Base-by-base conservation (phyloP, 2,797 vertebrate genomes). In the Urocyon cinereoargenteus region DNA sequence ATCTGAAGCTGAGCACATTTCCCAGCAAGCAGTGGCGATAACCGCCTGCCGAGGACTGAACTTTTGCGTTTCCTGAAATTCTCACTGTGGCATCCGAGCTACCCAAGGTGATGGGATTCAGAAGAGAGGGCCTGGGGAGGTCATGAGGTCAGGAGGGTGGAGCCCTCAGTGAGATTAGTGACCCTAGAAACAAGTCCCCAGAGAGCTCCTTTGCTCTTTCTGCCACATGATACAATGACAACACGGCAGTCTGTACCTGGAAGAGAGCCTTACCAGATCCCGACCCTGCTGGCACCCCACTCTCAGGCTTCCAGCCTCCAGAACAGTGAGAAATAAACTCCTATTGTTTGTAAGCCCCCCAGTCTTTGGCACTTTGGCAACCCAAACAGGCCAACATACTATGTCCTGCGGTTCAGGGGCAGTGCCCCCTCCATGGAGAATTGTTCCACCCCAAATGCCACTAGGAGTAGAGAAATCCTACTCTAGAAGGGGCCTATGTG, bases 231-330 rank as follows among this genome's bases (percentile, higher is more conserved):
- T 10, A 83, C 36, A 45, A 45, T 45, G 40, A 45, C 40, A 14
- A 8, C 19, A 28, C 10, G 15, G 26, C 14, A 2, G 10, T 78
- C 51, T n/a, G 18, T 1, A 19, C 13, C 51, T 55, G 18, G 73
- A 51, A 77, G 26, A 51, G 73, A 16, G 15, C 6, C 45, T 75
- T 45, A 40, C 21, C 2, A 3, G 34, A 70, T 4, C 68, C 68
- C 4, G 3, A 36, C 53, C 1, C 19, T 7, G 2, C 22, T 12
- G 34, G 8, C 34, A 5, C 15, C 22, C 22, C 1, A 9, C 9
- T 61, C 79, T 28, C 9, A 1, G 22, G 36, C 13, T 28, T 82
- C 79, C 14, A 28, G 22, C 5, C 36, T 59, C 79, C 9, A 11
- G 22, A 18, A 28, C 5, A 1, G 79, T 10, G 21, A 34, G 31